phyloP scores from a whole-genome alignment of 2,888 invertebrate genomes.

The Charanyca ferruginea region DNA sequence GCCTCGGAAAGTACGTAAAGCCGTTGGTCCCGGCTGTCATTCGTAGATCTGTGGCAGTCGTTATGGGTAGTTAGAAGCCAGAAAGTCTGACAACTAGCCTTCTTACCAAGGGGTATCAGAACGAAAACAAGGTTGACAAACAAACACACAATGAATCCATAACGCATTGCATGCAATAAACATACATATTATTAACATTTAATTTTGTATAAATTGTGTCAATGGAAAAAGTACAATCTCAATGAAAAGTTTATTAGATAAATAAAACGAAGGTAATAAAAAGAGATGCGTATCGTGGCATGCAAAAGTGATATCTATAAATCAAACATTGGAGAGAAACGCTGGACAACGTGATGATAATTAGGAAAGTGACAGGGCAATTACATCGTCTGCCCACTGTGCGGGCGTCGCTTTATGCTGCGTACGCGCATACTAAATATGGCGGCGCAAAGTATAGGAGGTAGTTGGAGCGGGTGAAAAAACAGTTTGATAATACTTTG shows the following conservation, averaged over 20 bases:
- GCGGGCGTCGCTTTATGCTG: constrained; percentile 67
- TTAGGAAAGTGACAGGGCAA: constrained; percentile 88
- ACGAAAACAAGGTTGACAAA: constrained; percentile 25
- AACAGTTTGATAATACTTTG: background rate
- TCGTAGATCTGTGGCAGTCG: too few relatives aligned
- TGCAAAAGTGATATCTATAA: constrained; percentile 78
- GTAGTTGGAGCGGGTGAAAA: constrained; percentile 39
- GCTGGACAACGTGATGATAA: constrained; percentile 76
- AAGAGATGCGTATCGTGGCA: constrained; percentile 66
- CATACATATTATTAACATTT: constrained; percentile 7
- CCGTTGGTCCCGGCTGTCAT: too few relatives aligned
- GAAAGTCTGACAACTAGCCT: too few relatives aligned
- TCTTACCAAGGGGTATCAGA: too few relatives aligned
- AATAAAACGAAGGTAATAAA: constrained; percentile 39
- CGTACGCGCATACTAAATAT: constrained; percentile 71
- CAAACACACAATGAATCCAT: constrained; percentile 21
- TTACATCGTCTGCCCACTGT: constrained; percentile 79
- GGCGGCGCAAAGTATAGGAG: constrained; percentile 24
- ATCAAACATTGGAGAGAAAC: constrained; percentile 83
- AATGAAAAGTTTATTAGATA: constrained; percentile 32
- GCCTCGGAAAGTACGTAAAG: too few relatives aligned
- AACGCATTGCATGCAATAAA: constrained; percentile 8
- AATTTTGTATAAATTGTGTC: constrained; percentile 12
- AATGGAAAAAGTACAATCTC: constrained; percentile 20
- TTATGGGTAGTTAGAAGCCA: too few relatives aligned